Conservation (phyloP, 1,140 invertebrate species). For the Meteorus sp. region DNA sequence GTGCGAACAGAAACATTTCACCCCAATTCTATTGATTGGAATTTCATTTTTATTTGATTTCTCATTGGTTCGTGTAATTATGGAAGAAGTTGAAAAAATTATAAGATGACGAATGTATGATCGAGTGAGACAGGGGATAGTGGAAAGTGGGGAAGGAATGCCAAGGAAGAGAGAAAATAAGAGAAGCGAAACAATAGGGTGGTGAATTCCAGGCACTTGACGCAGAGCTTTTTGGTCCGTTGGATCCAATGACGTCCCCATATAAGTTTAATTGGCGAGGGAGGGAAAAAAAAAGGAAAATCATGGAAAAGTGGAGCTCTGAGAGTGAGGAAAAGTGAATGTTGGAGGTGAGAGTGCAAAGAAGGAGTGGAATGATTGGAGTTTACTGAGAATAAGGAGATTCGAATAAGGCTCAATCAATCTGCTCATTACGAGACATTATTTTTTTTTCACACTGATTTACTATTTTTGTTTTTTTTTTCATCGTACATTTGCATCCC, state of each 20-base stretch:
- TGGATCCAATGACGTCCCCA: conserved; percentile 7
- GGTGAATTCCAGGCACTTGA: conserved; percentile 9
- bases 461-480: too few species aligned
- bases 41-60: neutral
- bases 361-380: too few species aligned
- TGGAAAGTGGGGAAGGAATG: too few species aligned
- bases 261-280: conserved; percentile 38
- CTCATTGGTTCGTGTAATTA: too few species aligned
- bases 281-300: conserved; percentile 30
- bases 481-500: too few species aligned
- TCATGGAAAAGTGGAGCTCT: neutral
- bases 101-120: too few species aligned
- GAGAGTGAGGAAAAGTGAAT: conserved; percentile 27
- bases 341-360: too few species aligned
- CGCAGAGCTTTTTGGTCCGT: conserved; percentile 4
- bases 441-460: neutral
- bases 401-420: conserved; percentile 37
- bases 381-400: conserved; percentile 3
- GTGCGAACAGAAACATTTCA: neutral
- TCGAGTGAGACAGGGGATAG: too few species aligned
- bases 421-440: conserved; percentile 38
- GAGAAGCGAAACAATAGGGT: neutral
- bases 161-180: neutral
- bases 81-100: conserved; percentile 5
- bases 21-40: conserved; percentile 9